A percentile compares a stretch with the other conserved stretches of the same genome.
These are phyloP conservation scores for Drosophila repletoides DNA, from an alignment of 1,140 invertebrate species.

Conservation along the genomic window DNA sequence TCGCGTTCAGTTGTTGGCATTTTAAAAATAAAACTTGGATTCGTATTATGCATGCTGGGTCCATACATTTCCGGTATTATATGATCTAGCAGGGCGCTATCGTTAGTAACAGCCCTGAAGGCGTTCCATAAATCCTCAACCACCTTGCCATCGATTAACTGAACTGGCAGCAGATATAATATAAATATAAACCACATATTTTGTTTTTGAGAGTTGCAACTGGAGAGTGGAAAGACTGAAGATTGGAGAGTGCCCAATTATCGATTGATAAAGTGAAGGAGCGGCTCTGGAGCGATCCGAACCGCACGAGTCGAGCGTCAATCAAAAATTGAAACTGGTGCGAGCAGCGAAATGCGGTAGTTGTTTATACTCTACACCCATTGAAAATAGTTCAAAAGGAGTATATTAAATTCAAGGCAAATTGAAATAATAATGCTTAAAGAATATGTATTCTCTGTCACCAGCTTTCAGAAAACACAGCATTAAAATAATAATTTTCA, in stretches of 20 bases:
- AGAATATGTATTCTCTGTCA: too few relatives aligned
- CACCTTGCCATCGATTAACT: conserved; percentile 37
- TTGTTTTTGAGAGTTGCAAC: background rate
- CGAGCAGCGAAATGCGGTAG: conserved; percentile 65
- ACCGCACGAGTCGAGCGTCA: conserved; percentile 48
- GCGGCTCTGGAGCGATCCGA: conserved; percentile 20
- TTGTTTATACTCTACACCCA: too few relatives aligned
- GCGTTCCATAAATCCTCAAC: conserved; percentile 69
- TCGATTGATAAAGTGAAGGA: too few relatives aligned
- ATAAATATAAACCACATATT: conserved; percentile 16
- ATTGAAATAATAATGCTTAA: too few relatives aligned
- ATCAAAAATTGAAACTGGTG: conserved; percentile 66
- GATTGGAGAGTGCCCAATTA: too few relatives aligned
- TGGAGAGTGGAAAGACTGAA: conserved; percentile 5
- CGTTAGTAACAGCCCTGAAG: conserved; percentile 69
- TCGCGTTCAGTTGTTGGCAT: conserved; percentile 44
- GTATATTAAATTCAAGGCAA: too few relatives aligned
- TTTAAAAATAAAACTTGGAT: conserved; percentile 69
- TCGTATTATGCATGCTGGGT: conserved; percentile 43
- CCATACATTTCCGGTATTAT: conserved; percentile 77
- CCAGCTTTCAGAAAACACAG: too few relatives aligned
- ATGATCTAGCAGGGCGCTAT: conserved; percentile 56
- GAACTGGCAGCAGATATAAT: background rate
- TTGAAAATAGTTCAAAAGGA: too few relatives aligned
- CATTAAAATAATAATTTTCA: too few relatives aligned